Base-by-base conservation (phyloP, 2,888 invertebrate genomes). In the Dysmachus trigonus region DNA sequence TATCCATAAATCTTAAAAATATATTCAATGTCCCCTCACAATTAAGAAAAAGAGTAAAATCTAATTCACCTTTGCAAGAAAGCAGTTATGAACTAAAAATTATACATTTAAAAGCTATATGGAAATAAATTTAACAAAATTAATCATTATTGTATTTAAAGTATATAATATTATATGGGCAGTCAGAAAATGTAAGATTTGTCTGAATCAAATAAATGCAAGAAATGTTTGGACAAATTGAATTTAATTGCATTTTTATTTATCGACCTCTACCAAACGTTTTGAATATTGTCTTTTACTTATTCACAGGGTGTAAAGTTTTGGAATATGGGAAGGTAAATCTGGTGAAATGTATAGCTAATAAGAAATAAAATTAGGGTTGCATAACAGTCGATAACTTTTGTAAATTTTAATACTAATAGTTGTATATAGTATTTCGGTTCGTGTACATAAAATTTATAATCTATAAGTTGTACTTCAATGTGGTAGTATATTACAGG, bases 151-250 rank as follows among this genome's bases (percentile, higher is more conserved):
- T 83, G 83, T 83, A 88, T 88, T 88, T 74, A 88, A 87, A 88
- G 86, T 87, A 87, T 88, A 87, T 87, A 87, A 87, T 87, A 88
- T 87, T 88, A 88, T 88, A 89, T 89, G 89, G 89, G 89, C 89
- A 89, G 89, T 89, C 89, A 89, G 89, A 89, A 89, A 89, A 89
- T 89, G 89, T 89, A 89, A 89, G 89, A 89, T 89, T 89, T 89
- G 89, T 89, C 89, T 88, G 87, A 88, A 89, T 88, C 87, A 88
- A 72, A 85, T 74, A 74, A 74, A 85, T 33, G 51, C 71, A 85
- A 74, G 85, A 83, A 83, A 71, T 83, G 83, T 83, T 83, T 83
- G 83, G 83, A 83, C 83, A 83, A 83, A 83, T 83, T 83, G 35
- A 71, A 83, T 62, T 62, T 0, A 62, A 77, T 73, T 51, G 85